Percentiles rank a stretch among this genome's conserved stretches.
Evolutionary conservation across 2,113 vertebrate genomes (phyloP).

Genomic region (Alces alces): DNA sequence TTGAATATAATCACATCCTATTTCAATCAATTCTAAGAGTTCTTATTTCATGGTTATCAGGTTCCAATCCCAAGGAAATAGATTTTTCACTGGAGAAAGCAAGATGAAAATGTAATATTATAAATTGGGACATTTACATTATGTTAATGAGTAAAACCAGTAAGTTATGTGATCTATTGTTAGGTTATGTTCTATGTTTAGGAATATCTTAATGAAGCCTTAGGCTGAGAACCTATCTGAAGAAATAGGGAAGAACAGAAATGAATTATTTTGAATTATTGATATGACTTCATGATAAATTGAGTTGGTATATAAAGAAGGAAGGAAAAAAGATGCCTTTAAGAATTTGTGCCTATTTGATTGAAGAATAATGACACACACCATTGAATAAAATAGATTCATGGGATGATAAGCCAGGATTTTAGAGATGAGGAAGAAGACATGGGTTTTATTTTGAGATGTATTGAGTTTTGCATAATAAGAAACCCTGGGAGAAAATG

Average conservation of each 20-base stretch:
- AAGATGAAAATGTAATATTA: neutral
- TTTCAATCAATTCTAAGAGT: neutral
- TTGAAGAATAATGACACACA: neutral
- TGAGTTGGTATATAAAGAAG: constrained; percentile 2
- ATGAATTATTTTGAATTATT: constrained; percentile 51
- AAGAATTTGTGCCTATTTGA: neutral
- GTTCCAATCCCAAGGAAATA: neutral
- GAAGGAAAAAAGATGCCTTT: neutral
- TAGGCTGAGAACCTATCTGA: neutral
- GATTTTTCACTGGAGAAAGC: neutral
- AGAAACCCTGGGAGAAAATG: neutral
- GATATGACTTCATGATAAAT: constrained; percentile 23
- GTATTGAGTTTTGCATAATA: neutral
- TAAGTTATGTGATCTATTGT: neutral
- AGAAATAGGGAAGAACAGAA: neutral
- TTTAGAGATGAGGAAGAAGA: neutral
- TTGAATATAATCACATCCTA: neutral
- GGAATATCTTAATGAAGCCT: neutral
- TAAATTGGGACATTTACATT: neutral
- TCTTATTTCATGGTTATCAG: neutral
- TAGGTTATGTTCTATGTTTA: neutral
- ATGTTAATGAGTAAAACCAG: neutral
- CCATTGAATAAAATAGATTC: neutral
- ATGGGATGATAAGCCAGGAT: neutral
- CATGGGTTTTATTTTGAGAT: neutral